Percentiles rank a stretch among this genome's conserved stretches.
Conservation (phyloP, 2,888 invertebrate species). For the Hypercompe scribonia region DNA sequence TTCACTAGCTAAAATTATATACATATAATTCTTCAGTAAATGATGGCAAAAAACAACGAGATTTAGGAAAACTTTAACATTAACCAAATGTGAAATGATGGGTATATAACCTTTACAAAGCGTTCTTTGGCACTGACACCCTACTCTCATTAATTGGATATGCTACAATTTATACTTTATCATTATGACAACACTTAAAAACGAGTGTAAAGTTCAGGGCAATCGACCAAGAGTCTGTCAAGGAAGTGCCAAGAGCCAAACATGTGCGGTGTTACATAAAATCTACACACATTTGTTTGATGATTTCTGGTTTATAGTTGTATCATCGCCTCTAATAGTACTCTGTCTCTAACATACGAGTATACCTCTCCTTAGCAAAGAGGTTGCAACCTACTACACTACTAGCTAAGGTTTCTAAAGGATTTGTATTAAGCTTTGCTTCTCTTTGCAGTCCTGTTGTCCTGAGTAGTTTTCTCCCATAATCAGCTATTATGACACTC, state of each 20-base stretch:
- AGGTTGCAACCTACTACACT: too few relatives aligned
- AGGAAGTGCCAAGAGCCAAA: conserved; percentile 69
- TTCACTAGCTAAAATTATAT: not conserved
- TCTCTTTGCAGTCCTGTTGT: too few relatives aligned
- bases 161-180: not conserved
- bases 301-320: conserved; percentile 24
- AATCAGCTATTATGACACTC: too few relatives aligned
- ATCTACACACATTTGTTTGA: conserved; percentile 20
- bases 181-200: conserved; percentile 19
- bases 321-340: not conserved
- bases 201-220: conserved; percentile 67
- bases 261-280: conserved; percentile 43
- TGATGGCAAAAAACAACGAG: not conserved
- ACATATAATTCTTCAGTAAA: too few relatives aligned
- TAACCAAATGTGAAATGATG: not conserved
- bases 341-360: too few relatives aligned
- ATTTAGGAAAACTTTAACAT: not conserved
- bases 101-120: not conserved
- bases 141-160: not conserved
- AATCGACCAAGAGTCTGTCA: conserved; percentile 71
- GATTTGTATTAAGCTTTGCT: too few relatives aligned
- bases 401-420: too few relatives aligned
- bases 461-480: too few relatives aligned
- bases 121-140: not conserved
- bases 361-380: too few relatives aligned